Evolutionary conservation across 2,113 vertebrate species (phyloP).

Genomic region (Odontophorus gujanensis): DNA sequence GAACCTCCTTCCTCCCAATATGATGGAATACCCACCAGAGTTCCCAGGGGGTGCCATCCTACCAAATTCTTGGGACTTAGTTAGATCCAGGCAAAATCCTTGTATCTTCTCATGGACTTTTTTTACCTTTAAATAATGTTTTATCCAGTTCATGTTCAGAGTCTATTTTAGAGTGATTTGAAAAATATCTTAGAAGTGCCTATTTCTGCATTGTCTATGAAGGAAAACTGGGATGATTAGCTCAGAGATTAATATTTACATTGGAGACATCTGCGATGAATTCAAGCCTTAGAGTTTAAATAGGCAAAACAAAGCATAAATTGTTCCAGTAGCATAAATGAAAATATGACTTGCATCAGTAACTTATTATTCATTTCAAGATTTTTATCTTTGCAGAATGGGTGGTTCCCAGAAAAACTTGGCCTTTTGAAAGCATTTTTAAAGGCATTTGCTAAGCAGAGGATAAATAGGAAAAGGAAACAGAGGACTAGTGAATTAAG

Average conservation of each 20-base stretch:
- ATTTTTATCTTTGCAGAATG: not conserved
- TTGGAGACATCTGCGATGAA: not conserved
- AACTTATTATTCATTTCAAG: not conserved
- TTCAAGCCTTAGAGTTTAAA: constrained; percentile 2
- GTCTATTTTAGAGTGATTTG: not conserved
- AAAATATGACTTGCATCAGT: not conserved
- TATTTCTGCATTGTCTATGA: not conserved
- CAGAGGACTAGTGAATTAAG: not conserved
- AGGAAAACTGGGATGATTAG: not conserved
- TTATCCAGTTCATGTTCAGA: not conserved
- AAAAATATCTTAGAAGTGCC: not conserved
- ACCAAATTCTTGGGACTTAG: not conserved
- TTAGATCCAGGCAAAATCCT: not conserved
- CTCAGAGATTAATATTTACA: not conserved
- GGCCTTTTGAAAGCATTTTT: not conserved
- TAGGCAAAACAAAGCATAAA: not conserved
- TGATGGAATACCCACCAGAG: not conserved
- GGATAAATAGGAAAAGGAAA: not conserved
- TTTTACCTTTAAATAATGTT: not conserved
- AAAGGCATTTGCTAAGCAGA: not conserved
- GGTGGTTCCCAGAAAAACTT: not conserved
- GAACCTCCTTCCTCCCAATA: not conserved
- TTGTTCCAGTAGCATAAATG: not conserved
- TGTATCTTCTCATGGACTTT: not conserved
- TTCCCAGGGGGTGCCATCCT: not conserved